Percentiles rank a stretch among this genome's conserved stretches.
These are phyloP conservation scores for Temnothorax ravouxi DNA, from an alignment of 2,888 invertebrate genomes.

Conservation along the genomic window DNA sequence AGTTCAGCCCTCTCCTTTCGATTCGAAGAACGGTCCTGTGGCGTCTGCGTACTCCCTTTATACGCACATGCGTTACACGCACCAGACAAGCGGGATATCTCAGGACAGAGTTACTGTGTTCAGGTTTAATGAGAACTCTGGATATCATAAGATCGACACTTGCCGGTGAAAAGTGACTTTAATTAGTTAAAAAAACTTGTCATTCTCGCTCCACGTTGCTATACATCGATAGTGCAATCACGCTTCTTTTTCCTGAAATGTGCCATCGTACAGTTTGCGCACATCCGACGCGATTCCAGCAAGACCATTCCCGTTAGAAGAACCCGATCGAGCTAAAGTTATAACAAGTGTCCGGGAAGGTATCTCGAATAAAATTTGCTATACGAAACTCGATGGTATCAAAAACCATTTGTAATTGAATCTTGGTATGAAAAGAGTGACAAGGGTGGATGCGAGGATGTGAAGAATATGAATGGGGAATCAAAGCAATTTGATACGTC, in stretches of 20 bases:
- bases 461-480: not conserved
- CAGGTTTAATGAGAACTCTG: conserved; percentile 74
- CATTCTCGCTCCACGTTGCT: conserved; percentile 75
- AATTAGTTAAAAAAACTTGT: conserved; percentile 77
- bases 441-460: not conserved
- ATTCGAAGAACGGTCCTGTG: conserved; percentile 41
- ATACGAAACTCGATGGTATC: not conserved
- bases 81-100: conserved; percentile 42
- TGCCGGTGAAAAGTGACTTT: conserved; percentile 79
- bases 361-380: not conserved
- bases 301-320: conserved; percentile 34
- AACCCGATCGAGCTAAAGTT: conserved; percentile 50
- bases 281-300: conserved; percentile 14
- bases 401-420: not conserved
- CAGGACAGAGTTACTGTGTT: conserved; percentile 70
- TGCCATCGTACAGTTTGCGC: conserved; percentile 59
- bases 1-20: conserved; percentile 42
- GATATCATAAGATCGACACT: conserved; percentile 75
- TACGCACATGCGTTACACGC: conserved; percentile 58
- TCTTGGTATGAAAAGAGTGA: not conserved
- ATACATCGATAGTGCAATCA: conserved; percentile 66
- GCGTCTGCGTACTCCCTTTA: conserved; percentile 69
- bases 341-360: conserved; percentile 76
- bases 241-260: conserved; percentile 73
- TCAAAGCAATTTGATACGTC: not conserved